phyloP scores from a whole-genome alignment of 1,140 invertebrate species.

The Drosophila baimaii region DNA sequence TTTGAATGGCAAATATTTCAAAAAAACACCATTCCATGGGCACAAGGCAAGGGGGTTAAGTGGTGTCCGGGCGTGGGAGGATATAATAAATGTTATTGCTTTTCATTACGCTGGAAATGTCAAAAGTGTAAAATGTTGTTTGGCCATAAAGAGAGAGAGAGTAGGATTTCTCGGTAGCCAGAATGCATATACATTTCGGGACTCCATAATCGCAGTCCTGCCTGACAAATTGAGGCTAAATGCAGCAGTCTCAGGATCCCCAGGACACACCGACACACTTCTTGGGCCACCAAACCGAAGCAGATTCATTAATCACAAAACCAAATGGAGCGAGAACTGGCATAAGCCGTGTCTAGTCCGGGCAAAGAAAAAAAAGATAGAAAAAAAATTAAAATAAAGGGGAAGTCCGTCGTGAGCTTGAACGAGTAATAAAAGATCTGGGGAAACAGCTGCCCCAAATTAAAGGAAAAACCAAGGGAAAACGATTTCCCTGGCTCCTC shows the following conservation, averaged over 20 bases:
- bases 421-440: slow-evolving; percentile 5
- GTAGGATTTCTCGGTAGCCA: slow-evolving; percentile 1
- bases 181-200: not conserved
- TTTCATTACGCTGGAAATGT: slow-evolving; percentile 57
- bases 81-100: slow-evolving; percentile 72
- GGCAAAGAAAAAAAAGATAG: not conserved
- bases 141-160: not conserved
- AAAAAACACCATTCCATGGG: slow-evolving; percentile 18
- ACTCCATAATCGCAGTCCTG: slow-evolving; percentile 23
- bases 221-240: slow-evolving; percentile 48
- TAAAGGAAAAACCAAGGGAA: not conserved
- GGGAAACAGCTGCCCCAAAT: not conserved
- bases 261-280: not conserved
- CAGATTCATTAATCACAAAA: slow-evolving; percentile 49
- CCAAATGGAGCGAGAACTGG: slow-evolving; percentile 24
- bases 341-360: slow-evolving; percentile 15
- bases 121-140: slow-evolving; percentile 29
- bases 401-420: not conserved
- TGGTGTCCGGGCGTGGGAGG: slow-evolving; percentile 2
- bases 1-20: slow-evolving; percentile 56
- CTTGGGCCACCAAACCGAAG: slow-evolving; percentile 12
- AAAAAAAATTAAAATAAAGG: slow-evolving; percentile 2
- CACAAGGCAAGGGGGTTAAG: no score
- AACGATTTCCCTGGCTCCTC: not conserved
- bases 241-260: slow-evolving; percentile 18